Percentiles rank a stretch among this genome's conserved stretches.
phyloP scores from a whole-genome alignment of 2,888 invertebrate species.

The Caenorhabditis virilis region DNA sequence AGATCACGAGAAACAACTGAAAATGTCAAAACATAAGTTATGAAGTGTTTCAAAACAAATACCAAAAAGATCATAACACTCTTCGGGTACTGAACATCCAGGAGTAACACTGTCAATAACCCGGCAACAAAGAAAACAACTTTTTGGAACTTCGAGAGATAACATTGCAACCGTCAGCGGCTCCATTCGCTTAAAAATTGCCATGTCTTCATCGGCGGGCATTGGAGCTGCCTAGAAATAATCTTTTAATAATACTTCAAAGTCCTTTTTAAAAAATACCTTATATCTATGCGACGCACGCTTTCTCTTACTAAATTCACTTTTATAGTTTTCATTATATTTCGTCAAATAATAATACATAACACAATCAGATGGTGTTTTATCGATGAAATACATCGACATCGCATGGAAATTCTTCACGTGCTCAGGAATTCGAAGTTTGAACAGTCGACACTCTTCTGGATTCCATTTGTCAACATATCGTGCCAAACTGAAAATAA shows the following conservation, averaged over 20 bases:
- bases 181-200: slow-evolving; percentile 16
- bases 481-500: slow-evolving; percentile 2
- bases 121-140: slow-evolving; percentile 28
- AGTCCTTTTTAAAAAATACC: slow-evolving; percentile 5
- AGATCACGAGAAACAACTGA: slow-evolving; percentile 17
- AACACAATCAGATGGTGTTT: slow-evolving; percentile 22
- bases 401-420: slow-evolving; percentile 27
- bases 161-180: slow-evolving; percentile 1
- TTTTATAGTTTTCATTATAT: slow-evolving; percentile 23
- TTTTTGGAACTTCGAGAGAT: slow-evolving; percentile 3
- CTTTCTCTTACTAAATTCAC: slow-evolving; percentile 16
- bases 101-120: slow-evolving; percentile 15
- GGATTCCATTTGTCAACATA: slow-evolving; percentile 12
- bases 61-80: slow-evolving; percentile 31
- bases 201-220: slow-evolving; percentile 25
- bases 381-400: slow-evolving; percentile 21
- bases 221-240: slow-evolving; percentile 4
- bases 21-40: slow-evolving; percentile 3
- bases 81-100: slow-evolving; percentile 17
- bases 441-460: slow-evolving; percentile 21
- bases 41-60: background rate
- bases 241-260: background rate
- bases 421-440: slow-evolving; percentile 15
- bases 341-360: slow-evolving; percentile 31
- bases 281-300: slow-evolving; percentile 14